phyloP scores from a whole-genome alignment of 1,140 invertebrate genomes.

The Procambarus clarkii region DNA sequence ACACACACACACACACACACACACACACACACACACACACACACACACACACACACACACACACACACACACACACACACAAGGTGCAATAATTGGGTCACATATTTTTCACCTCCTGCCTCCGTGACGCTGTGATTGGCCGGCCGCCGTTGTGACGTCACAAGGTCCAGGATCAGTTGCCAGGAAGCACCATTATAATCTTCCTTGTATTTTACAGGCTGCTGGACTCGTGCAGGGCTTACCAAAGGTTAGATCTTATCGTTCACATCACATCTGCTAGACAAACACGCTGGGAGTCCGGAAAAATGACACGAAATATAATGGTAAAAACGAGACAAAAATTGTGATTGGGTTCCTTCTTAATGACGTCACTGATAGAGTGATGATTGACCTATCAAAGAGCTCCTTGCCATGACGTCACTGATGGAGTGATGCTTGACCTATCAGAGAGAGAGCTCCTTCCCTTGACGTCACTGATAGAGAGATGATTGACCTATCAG shows the following conservation, averaged over 20 bases:
- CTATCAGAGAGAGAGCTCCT: too few species aligned
- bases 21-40: background rate
- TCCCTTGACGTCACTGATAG: too few species aligned
- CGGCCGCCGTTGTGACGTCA: slow-evolving; percentile 20
- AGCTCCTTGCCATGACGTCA: background rate
- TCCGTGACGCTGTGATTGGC: background rate
- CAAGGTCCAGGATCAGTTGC: background rate
- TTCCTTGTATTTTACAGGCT: slow-evolving; percentile 39
- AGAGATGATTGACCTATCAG: too few species aligned
- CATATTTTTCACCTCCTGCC: background rate
- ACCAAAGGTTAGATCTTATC: slow-evolving; percentile 25
- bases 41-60: background rate
- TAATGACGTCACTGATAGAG: background rate
- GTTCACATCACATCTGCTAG: background rate
- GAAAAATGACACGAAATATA: background rate
- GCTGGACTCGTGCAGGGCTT: slow-evolving; percentile 48
- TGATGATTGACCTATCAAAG: background rate
- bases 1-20: background rate
- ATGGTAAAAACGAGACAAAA: background rate
- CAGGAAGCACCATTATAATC: background rate
- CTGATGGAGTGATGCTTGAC: too few species aligned
- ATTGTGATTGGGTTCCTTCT: background rate
- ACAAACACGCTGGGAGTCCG: background rate
- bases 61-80: background rate
- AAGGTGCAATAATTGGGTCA: background rate